These are phyloP conservation scores for Drosophila anomalata DNA, from an alignment of 2,888 invertebrate species.

Conservation along the genomic window DNA sequence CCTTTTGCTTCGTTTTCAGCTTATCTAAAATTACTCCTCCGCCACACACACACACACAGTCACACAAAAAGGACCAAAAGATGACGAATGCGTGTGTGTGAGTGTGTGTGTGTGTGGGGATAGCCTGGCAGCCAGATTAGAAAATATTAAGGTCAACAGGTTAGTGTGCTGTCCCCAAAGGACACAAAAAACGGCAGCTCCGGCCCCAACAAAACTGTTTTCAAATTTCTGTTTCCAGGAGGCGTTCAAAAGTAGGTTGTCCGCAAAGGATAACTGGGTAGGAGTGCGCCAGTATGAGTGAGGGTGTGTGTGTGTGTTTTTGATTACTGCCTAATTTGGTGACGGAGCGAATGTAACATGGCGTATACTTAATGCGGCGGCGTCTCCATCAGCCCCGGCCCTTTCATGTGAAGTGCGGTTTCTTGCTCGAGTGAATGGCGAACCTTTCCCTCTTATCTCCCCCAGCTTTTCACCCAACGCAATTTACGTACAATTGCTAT, in stretches of 20 bases:
- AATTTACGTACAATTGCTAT: conserved; percentile 71
- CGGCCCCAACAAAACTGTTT: conserved; percentile 64
- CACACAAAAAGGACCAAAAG: conserved; percentile 17
- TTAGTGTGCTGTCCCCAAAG: conserved; percentile 75
- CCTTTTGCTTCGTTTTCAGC: conserved; percentile 62
- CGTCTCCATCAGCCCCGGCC: conserved; percentile 50
- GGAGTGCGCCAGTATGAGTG: conserved; percentile 11
- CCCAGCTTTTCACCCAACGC: conserved; percentile 45
- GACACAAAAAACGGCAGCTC: conserved; percentile 64
- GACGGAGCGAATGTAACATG: conserved; percentile 63
- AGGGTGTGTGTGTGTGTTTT: conserved; percentile 52
- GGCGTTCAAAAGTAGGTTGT: conserved; percentile 63
- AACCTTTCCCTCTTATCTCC: conserved; percentile 50
- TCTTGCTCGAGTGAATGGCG: conserved; percentile 71
- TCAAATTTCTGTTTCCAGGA: conserved; percentile 46
- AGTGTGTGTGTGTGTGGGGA: conserved; percentile 4
- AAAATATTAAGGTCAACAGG: conserved; percentile 79
- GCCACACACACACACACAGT: conserved; percentile 40
- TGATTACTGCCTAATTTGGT: conserved; percentile 79
- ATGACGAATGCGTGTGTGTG: conserved; percentile 21
- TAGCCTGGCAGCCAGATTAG: conserved; percentile 69
- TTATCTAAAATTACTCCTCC: conserved; percentile 74
- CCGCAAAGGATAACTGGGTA: conserved; percentile 14
- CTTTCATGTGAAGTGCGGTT: conserved; percentile 63
- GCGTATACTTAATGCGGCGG: conserved; percentile 68